Conservation (phyloP, 2,797 vertebrate genomes). For the Eulemur rubriventer region DNA sequence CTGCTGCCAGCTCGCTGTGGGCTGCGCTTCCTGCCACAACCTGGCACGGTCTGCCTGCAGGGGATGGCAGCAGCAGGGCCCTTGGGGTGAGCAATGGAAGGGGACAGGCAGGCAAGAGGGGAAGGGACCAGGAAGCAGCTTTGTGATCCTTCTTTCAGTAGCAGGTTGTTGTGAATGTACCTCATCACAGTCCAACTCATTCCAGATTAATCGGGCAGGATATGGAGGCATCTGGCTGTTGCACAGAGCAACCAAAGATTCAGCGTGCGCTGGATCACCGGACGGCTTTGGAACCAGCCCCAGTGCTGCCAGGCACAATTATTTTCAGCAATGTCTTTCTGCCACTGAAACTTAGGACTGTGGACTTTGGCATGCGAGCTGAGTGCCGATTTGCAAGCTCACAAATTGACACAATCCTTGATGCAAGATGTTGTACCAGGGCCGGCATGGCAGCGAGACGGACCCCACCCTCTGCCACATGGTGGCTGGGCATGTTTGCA, state of each 20-base stretch:
- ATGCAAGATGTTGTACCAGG: not conserved
- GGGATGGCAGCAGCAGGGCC: conserved; percentile 69
- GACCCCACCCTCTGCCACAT: not conserved
- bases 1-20: conserved; percentile 81
- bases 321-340: conserved; percentile 87
- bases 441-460: not conserved
- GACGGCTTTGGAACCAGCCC: conserved; percentile 77
- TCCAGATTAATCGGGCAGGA: conserved; percentile 85
- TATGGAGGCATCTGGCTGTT: conserved; percentile 82
- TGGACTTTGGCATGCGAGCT: conserved; percentile 80
- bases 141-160: conserved; percentile 24
- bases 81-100: not conserved
- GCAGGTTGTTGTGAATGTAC: conserved; percentile 69
- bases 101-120: conserved; percentile 58
- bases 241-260: conserved; percentile 74
- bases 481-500: not conserved
- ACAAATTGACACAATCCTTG: conserved; percentile 61
- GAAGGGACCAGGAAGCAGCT: not conserved
- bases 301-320: conserved; percentile 86
- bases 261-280: conserved; percentile 77
- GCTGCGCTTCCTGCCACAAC: conserved; percentile 77
- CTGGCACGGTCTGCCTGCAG: conserved; percentile 80
- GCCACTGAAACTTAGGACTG: conserved; percentile 80
- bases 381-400: conserved; percentile 68
- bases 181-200: conserved; percentile 74